phyloP scores from a whole-genome alignment of 2,113 vertebrate species.

The Nipponia nippon region DNA sequence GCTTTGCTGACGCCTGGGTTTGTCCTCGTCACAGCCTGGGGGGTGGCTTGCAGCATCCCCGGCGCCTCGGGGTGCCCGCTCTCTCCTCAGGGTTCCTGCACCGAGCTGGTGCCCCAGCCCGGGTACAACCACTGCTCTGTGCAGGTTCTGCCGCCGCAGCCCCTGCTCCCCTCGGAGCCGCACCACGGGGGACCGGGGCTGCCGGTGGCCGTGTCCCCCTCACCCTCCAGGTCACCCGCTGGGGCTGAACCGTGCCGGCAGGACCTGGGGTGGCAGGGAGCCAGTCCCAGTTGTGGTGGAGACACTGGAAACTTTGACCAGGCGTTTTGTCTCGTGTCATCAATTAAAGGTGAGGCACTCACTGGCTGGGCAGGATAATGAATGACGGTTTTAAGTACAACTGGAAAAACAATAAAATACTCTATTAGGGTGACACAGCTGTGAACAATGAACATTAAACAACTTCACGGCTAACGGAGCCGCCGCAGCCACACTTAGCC shows the following conservation, averaged over 20 bases:
- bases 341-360: conserved; percentile 23
- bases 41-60: neutral
- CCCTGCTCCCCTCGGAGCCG: accelerated
- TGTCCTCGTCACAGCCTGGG: accelerated
- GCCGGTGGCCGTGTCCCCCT: accelerated
- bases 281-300: neutral
- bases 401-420: conserved; percentile 71
- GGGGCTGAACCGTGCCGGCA: neutral
- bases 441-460: conserved; percentile 59
- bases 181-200: accelerated
- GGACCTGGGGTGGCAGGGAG: neutral
- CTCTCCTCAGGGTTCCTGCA: neutral
- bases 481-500: conserved; percentile 34
- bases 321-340: conserved; percentile 1
- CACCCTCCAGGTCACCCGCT: accelerated
- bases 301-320: conserved; percentile 28
- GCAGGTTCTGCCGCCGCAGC: neutral
- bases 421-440: conserved; percentile 38
- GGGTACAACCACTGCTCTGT: accelerated
- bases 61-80: neutral
- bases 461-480: neutral
- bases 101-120: accelerated
- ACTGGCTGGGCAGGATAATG: conserved; percentile 26
- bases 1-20: neutral
- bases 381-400: conserved; percentile 44